Percentiles rank a stretch among this genome's conserved stretches.
These are phyloP conservation scores for Carduelis carduelis DNA, from an alignment of 2,797 vertebrate genomes.

Conservation along the genomic window DNA sequence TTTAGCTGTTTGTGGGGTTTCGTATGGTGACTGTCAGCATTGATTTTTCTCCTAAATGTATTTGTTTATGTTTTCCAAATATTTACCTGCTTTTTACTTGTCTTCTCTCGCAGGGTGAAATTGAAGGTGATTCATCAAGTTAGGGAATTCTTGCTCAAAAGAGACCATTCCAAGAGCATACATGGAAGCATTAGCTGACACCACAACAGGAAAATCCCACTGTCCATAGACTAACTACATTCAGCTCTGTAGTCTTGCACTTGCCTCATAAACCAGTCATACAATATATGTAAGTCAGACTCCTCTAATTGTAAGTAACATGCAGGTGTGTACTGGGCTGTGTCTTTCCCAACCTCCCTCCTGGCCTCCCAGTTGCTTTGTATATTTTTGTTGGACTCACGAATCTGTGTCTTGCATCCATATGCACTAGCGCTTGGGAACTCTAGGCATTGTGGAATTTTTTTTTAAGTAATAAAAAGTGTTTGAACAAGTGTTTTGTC, in stretches of 20 bases:
- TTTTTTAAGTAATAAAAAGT: slow-evolving; percentile 64
- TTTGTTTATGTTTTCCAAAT: background rate
- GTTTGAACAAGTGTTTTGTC: slow-evolving; percentile 43
- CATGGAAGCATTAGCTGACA: slow-evolving; percentile 37
- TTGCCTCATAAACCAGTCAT: background rate
- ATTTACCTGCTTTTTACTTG: background rate
- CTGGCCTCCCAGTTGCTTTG: background rate
- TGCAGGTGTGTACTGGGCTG: background rate
- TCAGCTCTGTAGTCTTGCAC: slow-evolving; percentile 46
- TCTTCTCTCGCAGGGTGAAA: slow-evolving; percentile 55
- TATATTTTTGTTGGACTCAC: background rate
- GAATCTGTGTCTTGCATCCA: background rate
- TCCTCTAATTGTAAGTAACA: background rate
- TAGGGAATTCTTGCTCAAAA: background rate
- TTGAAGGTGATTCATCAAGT: slow-evolving; percentile 25
- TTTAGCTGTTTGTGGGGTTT: background rate
- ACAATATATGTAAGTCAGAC: background rate
- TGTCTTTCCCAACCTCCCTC: background rate
- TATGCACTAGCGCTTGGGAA: slow-evolving; percentile 12
- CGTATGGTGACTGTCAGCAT: background rate
- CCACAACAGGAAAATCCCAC: slow-evolving; percentile 27
- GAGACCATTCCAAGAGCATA: slow-evolving; percentile 25
- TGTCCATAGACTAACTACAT: background rate
- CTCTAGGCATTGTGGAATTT: background rate
- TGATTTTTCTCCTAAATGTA: background rate